Percentiles rank a stretch among this genome's conserved stretches.
phyloP scores from a whole-genome alignment of 1,140 invertebrate species.

The Aphaenogaster floridana region DNA sequence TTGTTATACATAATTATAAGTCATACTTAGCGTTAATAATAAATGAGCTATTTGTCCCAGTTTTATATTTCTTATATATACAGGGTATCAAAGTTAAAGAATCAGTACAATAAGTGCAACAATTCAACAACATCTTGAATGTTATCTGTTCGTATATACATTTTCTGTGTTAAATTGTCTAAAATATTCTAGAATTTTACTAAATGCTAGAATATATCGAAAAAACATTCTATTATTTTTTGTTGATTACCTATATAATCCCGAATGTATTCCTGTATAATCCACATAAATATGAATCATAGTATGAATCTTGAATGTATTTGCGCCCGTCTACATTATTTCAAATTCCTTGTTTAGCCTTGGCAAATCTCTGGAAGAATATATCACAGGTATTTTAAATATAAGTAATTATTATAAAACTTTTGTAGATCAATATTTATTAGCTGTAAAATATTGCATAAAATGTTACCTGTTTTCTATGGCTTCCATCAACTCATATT shows the following conservation, averaged over 20 bases:
- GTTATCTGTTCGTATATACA: background rate
- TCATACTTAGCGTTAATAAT: background rate
- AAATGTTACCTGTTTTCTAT: constrained; percentile 90
- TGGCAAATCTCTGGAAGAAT: constrained; percentile 88
- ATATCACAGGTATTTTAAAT: constrained; percentile 27
- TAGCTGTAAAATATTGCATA: constrained; percentile 8
- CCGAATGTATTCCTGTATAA: constrained; percentile 11
- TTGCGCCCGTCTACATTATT: constrained; percentile 76
- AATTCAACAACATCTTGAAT: constrained; percentile 17
- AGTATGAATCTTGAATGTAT: background rate
- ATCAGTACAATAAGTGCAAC: background rate
- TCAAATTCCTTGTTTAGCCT: constrained; percentile 90
- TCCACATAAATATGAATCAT: constrained; percentile 18
- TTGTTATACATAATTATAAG: background rate
- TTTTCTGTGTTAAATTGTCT: background rate
- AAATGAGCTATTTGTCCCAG: background rate
- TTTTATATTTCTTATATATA: constrained; percentile 34
- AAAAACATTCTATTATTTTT: constrained; percentile 26
- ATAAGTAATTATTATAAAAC: constrained; percentile 13
- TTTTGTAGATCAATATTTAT: constrained; percentile 25
- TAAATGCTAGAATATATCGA: background rate
- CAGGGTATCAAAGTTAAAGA: constrained; percentile 22
- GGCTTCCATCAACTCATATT: constrained; percentile 92
- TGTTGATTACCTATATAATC: constrained; percentile 28
- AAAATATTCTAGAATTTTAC: constrained; percentile 2